Evolutionary conservation across 2,113 vertebrate species (phyloP).

Genomic region (Malurus elegans): DNA sequence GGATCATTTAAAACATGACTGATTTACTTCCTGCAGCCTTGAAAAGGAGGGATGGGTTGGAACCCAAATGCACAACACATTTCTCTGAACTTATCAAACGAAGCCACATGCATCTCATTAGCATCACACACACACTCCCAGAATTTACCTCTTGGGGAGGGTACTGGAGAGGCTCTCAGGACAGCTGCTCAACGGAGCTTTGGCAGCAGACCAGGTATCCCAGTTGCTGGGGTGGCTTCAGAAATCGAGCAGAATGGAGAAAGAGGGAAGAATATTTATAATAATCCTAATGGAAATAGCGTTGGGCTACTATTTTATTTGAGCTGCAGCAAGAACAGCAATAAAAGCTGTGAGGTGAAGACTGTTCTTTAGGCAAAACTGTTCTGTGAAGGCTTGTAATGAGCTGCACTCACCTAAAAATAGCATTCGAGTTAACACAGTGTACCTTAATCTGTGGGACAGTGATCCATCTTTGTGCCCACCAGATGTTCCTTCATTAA

Average conservation of each 20-base stretch:
- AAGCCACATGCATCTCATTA: constrained; percentile 29
- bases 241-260: neutral
- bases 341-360: constrained; percentile 18
- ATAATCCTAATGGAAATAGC: neutral
- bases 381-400: neutral
- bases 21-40: constrained; percentile 63
- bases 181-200: neutral
- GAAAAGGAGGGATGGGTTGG: constrained; percentile 12
- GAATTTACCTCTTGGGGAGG: neutral
- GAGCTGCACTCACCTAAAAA: constrained; percentile 34
- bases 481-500: constrained; percentile 48
- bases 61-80: constrained; percentile 17
- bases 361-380: neutral
- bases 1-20: constrained; percentile 55
- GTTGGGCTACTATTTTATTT: constrained; percentile 9
- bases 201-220: constrained; percentile 21
- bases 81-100: constrained; percentile 30
- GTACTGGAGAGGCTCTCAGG: neutral
- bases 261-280: neutral
- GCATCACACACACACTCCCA: neutral
- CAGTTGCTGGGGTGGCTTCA: neutral
- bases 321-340: neutral
- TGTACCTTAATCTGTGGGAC: constrained; percentile 19
- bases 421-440: neutral
- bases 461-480: neutral